phyloP scores from a whole-genome alignment of 2,797 vertebrate species.

The Clamator glandarius region DNA sequence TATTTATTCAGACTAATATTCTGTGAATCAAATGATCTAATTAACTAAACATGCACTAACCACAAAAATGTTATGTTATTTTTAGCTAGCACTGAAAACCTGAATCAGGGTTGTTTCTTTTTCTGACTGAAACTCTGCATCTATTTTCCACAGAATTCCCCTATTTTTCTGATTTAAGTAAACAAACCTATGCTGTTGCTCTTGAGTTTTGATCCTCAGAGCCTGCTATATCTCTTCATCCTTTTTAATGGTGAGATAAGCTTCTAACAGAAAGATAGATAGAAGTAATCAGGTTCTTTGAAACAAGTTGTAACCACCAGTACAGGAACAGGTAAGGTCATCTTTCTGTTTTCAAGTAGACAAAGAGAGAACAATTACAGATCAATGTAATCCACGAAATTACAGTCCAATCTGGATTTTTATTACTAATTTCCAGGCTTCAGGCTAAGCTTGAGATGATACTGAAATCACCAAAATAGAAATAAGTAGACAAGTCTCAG shows the following conservation, averaged over 20 bases:
- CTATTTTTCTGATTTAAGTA: neutral
- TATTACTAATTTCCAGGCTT: neutral
- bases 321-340: neutral
- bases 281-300: neutral
- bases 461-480: neutral
- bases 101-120: neutral
- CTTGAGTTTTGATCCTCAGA: neutral
- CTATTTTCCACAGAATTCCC: neutral
- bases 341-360: neutral
- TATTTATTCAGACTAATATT: conserved; percentile 12
- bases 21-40: conserved; percentile 25
- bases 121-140: neutral
- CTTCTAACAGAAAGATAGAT: neutral
- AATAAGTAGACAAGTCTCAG: neutral
- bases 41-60: conserved; percentile 16
- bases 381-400: neutral
- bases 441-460: neutral
- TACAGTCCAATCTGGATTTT: neutral
- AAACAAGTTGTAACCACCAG: neutral
- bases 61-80: conserved; percentile 2
- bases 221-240: neutral
- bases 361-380: neutral
- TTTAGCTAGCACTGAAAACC: neutral
- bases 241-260: neutral
- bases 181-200: neutral